phyloP scores from a whole-genome alignment of 2,797 vertebrate species.

The Trematomus bernacchii region DNA sequence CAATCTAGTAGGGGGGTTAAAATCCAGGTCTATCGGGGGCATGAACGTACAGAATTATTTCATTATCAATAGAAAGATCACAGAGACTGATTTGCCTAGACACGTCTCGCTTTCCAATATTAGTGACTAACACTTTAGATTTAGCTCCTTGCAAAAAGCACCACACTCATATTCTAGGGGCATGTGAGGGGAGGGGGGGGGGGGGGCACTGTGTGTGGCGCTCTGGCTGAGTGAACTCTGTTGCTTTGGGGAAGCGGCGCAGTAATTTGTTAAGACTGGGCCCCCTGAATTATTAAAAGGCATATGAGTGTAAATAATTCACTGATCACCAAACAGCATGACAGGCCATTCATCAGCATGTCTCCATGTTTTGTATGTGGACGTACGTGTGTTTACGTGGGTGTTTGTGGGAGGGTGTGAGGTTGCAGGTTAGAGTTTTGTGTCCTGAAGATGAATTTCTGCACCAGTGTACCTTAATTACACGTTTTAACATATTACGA shows the following conservation, averaged over 20 bases:
- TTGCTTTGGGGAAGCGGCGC: conserved; percentile 63
- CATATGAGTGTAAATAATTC: conserved; percentile 94
- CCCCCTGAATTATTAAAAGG: conserved; percentile 92
- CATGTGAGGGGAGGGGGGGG: conserved; percentile 23
- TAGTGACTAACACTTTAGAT: conserved; percentile 51
- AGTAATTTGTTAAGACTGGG: conserved; percentile 90
- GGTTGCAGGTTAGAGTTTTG: conserved; percentile 25
- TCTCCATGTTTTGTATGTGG: neutral
- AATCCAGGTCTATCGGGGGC: too few relatives aligned
- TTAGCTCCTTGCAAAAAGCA: conserved; percentile 42
- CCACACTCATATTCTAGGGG: conserved; percentile 28
- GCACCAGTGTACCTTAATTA: conserved; percentile 56
- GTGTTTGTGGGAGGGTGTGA: neutral
- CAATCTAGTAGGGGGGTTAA: too few relatives aligned
- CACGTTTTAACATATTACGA: conserved; percentile 28
- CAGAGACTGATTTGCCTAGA: conserved; percentile 34
- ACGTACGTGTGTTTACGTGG: conserved; percentile 9
- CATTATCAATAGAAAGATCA: neutral
- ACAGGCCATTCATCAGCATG: conserved; percentile 92
- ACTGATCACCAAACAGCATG: conserved; percentile 91
- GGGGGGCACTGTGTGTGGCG: conserved; percentile 20
- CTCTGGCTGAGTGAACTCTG: conserved; percentile 52
- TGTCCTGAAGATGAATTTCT: conserved; percentile 46
- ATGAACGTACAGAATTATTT: too few relatives aligned
- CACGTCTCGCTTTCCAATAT: conserved; percentile 19